A percentile compares a stretch with the other conserved stretches of the same genome.
These are phyloP conservation scores for Dugesia japonica DNA, from an alignment of 2,888 invertebrate genomes.

Conservation along the genomic window DNA sequence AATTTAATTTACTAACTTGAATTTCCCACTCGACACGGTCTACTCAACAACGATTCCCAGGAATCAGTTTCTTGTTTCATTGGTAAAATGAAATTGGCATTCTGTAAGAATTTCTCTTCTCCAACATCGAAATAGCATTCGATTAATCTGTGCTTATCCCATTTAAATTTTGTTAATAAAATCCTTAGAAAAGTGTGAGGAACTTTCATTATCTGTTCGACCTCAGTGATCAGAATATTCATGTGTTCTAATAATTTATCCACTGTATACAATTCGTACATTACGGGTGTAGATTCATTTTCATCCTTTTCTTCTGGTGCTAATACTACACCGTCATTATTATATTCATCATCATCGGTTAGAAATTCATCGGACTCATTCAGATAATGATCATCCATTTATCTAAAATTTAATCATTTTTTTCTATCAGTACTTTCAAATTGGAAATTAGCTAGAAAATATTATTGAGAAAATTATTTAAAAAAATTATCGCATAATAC, in stretches of 20 bases:
- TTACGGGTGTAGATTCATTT: not conserved
- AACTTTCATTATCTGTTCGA: constrained; percentile 21
- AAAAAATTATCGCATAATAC: no score
- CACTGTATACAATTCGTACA: not conserved
- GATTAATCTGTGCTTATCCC: constrained; percentile 24
- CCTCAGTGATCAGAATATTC: constrained; percentile 20
- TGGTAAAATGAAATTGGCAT: not conserved
- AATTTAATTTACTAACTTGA: no score
- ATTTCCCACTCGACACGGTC: not conserved
- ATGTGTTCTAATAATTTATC: constrained; percentile 22
- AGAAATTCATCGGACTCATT: not conserved
- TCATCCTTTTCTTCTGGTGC: not conserved
- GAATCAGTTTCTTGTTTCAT: not conserved
- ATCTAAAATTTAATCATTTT: no score
- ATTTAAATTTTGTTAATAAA: not conserved
- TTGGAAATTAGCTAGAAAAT: no score
- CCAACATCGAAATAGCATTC: not conserved
- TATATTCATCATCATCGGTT: not conserved
- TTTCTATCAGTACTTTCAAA: no score
- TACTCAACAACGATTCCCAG: not conserved
- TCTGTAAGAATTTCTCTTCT: not conserved
- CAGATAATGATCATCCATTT: no score
- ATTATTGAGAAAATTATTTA: no score
- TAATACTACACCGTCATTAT: not conserved
- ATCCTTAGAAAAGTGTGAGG: constrained; percentile 13